A percentile compares a stretch with the other conserved stretches of the same genome.
phyloP scores from a whole-genome alignment of 37 sponge, comb jelly and placozoan species.

The Haliclona indistincta region DNA sequence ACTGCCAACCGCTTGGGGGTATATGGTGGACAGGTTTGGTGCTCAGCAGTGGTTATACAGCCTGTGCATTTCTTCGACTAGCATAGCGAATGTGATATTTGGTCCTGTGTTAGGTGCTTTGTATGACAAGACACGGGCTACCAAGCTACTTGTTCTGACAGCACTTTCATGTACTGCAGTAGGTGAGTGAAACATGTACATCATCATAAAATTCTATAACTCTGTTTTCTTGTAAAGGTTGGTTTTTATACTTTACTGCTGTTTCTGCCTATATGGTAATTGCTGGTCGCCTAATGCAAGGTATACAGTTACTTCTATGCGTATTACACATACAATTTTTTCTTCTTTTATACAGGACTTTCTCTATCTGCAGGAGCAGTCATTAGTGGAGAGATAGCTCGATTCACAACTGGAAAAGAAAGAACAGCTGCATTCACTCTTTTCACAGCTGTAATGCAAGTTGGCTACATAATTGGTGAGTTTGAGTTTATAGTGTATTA shows the following conservation, averaged over 20 bases:
- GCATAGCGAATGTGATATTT: slow-evolving; percentile 47
- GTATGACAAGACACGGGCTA: slow-evolving; percentile 43
- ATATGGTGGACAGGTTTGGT: slow-evolving; percentile 33
- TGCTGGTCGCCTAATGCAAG: slow-evolving; percentile 28
- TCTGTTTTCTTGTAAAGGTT: slow-evolving; percentile 14
- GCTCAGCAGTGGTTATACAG: slow-evolving; percentile 58
- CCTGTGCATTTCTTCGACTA: slow-evolving; percentile 53
- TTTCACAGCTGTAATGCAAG: slow-evolving; percentile 30
- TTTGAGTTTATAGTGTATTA: too few relatives aligned
- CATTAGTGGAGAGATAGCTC: slow-evolving; percentile 60
- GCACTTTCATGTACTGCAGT: slow-evolving; percentile 58
- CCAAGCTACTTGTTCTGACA: slow-evolving; percentile 37
- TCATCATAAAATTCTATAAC: not conserved
- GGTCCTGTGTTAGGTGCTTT: slow-evolving; percentile 60
- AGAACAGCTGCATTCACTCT: slow-evolving; percentile 61
- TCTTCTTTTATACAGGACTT: slow-evolving; percentile 31
- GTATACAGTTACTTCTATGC: not conserved
- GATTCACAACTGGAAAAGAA: slow-evolving; percentile 47
- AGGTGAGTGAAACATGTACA: slow-evolving; percentile 20
- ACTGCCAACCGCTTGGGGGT: slow-evolving; percentile 64
- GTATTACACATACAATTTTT: not conserved
- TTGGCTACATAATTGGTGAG: slow-evolving; percentile 63
- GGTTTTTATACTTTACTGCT: slow-evolving; percentile 61
- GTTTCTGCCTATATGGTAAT: slow-evolving; percentile 54
- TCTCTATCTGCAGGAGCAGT: slow-evolving; percentile 62